These are phyloP conservation scores for Lagopus muta DNA, from an alignment of 2,113 vertebrate species.

Conservation along the genomic window DNA sequence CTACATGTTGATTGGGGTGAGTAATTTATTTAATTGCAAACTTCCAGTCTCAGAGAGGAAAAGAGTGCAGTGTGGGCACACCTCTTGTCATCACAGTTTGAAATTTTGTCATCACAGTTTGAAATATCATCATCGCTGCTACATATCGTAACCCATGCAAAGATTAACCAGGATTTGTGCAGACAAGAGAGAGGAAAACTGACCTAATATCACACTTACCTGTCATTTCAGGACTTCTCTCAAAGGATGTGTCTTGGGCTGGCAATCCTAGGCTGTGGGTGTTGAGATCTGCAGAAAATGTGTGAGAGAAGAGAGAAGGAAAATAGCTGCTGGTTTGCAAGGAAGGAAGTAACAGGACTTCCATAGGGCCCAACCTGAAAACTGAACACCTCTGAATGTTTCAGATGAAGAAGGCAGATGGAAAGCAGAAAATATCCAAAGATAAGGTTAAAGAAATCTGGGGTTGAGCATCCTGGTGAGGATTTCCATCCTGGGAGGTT, in stretches of 20 bases:
- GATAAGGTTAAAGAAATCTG: background rate
- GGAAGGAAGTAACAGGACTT: background rate
- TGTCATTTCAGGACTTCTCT: background rate
- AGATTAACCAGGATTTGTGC: background rate
- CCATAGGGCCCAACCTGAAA: background rate
- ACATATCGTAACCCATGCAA: accelerated
- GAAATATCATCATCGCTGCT: background rate
- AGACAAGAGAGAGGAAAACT: background rate
- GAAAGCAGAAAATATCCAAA: background rate
- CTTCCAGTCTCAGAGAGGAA: background rate
- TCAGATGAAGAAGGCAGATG: background rate
- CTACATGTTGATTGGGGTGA: background rate
- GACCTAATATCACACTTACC: background rate
- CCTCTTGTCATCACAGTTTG: background rate
- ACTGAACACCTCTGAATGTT: background rate
- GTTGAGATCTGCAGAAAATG: accelerated
- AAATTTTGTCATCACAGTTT: background rate
- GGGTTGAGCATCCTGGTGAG: background rate
- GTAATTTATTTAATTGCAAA: background rate
- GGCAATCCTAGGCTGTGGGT: background rate
- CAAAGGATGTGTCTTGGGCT: background rate
- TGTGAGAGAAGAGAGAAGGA: background rate
- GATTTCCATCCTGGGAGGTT: background rate
- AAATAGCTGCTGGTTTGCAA: background rate
- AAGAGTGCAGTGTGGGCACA: accelerated